Evolutionary conservation across 2,797 vertebrate genomes (phyloP), one percentile per base, ranked within the genome.

Genomic region (Phoebastria nigripes): DNA sequence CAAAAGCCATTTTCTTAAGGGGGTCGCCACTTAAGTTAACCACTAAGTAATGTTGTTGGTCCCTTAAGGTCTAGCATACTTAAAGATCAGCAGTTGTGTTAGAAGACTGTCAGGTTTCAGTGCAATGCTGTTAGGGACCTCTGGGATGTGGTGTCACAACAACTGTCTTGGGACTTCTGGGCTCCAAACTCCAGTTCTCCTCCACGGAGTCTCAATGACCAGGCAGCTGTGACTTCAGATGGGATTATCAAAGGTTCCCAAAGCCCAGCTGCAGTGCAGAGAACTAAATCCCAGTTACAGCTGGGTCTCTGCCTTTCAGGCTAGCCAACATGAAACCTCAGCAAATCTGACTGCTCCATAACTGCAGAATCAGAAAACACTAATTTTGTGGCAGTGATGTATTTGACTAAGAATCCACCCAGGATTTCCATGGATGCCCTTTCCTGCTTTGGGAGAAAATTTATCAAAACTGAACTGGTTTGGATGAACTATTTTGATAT

Each of bases 81-180:
- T 66, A 19, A 51, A 67, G 41, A 39, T 8, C 35, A 56, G 31
- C 21, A 82, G 10, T 5, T 42, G 4, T 67, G 4, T 58, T 42
- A 46, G 29, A 85, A 82, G 51, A 31, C n/a, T 26, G 13, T 8
- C 31, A 26, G 33, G 10, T 52, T 49, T 56, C 81, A 69, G 11
- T 42, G 41, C 11, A 73, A 15, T 31, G 17, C 2, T 51, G 1
- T 56, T 63, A 47, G 28, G 11, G 18, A 46, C 20, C 10, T 90
- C 37, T 52, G 13, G 28, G 31, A 52, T 39, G 17, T 24, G 14
- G 3, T 29, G 24, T 55, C 7, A 15, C 25, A 80, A 25, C 19
- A 28, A 46, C 1, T 33, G 15, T 24, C 33, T 51, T 42, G 26
- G 1, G 26, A 26, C 4, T 77, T 63, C n/a, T 0, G 1, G 46